Conservation (phyloP, 2,797 vertebrate genomes). For the Bovichtus diacanthus region DNA sequence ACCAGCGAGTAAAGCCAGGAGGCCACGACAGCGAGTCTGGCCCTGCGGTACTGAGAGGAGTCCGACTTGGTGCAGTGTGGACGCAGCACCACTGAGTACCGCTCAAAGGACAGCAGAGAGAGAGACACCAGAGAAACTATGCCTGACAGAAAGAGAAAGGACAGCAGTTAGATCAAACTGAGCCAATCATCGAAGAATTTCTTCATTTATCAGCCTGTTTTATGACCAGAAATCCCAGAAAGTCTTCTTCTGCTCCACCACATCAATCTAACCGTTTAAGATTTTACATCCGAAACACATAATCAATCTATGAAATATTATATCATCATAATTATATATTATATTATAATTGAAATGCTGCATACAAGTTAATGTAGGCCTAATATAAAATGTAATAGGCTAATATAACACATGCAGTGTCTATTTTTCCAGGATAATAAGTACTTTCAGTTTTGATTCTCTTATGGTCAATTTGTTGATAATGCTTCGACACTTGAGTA, state of each 20-base stretch:
- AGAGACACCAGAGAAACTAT: constrained; percentile 84
- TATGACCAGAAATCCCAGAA: background rate
- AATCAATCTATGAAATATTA: too few relatives aligned
- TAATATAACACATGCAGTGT: background rate
- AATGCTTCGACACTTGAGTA: too few relatives aligned
- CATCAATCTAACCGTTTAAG: too few relatives aligned
- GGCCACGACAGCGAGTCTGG: constrained; percentile 69
- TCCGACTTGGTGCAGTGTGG: constrained; percentile 14
- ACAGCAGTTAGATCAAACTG: background rate
- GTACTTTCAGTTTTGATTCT: background rate
- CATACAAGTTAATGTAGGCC: background rate
- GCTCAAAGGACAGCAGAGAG: constrained; percentile 82
- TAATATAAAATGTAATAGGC: too few relatives aligned
- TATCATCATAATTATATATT: too few relatives aligned
- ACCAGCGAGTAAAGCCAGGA: constrained; percentile 84
- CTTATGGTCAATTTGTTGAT: too few relatives aligned
- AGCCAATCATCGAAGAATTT: background rate
- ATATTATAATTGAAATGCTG: background rate
- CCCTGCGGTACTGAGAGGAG: constrained; percentile 65
- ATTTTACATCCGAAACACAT: too few relatives aligned
- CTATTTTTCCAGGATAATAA: background rate
- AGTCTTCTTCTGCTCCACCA: background rate
- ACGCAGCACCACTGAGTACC: constrained; percentile 71
- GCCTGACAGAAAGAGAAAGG: constrained; percentile 61
- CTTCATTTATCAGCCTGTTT: background rate